Percentiles rank a stretch among this genome's conserved stretches.
These are phyloP conservation scores for Argyresthia goedartella DNA, from an alignment of 2,888 invertebrate species.

Conservation along the genomic window DNA sequence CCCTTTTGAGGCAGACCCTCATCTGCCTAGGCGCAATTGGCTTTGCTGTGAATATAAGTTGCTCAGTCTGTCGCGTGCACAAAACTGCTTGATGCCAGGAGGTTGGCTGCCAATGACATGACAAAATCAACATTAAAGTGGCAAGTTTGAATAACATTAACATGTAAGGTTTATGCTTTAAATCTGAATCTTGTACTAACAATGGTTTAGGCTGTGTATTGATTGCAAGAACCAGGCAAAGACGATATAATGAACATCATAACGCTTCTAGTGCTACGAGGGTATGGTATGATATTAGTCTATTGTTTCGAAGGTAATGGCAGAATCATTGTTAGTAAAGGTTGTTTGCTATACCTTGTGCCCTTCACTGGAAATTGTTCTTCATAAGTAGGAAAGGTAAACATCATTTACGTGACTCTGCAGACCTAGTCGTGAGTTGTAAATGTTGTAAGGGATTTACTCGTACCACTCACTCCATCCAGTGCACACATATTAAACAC, in stretches of 20 bases:
- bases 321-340: conserved; percentile 22
- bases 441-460: conserved; percentile 6
- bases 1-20: not conserved
- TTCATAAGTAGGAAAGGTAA: conserved; percentile 9
- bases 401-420: conserved; percentile 5
- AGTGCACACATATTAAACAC: not conserved
- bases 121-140: too few relatives aligned
- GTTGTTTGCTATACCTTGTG: conserved; percentile 18
- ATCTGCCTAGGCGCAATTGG: too few relatives aligned
- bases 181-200: too few relatives aligned
- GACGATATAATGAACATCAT: conserved; percentile 27
- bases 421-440: conserved; percentile 3
- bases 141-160: too few relatives aligned
- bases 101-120: too few relatives aligned
- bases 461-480: not conserved
- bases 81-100: too few relatives aligned
- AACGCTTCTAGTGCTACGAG: conserved; percentile 38
- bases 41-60: too few relatives aligned
- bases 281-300: conserved; percentile 18
- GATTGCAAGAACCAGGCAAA: not conserved
- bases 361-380: conserved; percentile 25
- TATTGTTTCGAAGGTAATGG: conserved; percentile 35
- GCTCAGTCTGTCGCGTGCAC: too few relatives aligned
- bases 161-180: too few relatives aligned
- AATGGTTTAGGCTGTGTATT: not conserved